phyloP scores from a whole-genome alignment of 2,888 invertebrate genomes.

The Xanthia icteritia region DNA sequence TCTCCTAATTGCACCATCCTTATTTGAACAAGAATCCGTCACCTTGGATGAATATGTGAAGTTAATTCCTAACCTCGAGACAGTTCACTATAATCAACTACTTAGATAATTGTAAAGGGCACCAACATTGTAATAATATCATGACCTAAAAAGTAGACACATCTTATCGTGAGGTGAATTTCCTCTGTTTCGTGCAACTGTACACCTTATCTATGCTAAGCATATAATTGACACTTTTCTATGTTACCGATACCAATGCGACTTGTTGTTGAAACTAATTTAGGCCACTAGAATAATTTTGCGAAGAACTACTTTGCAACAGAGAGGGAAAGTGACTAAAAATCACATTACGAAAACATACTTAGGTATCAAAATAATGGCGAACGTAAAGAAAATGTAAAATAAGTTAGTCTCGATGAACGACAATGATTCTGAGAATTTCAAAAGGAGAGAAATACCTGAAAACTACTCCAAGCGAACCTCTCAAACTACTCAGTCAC shows the following conservation, averaged over 20 bases:
- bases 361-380: background rate
- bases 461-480: background rate
- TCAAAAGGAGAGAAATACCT: background rate
- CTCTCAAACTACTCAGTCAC: constrained; percentile 19
- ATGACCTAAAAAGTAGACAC: constrained; percentile 33
- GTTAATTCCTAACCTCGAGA: constrained; percentile 3
- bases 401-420: constrained; percentile 3
- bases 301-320: background rate
- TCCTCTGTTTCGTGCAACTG: constrained; percentile 20
- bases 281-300: constrained; percentile 34
- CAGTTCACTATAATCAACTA: background rate
- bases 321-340: background rate
- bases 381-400: background rate
- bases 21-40: background rate
- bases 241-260: constrained; percentile 18
- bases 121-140: constrained; percentile 6
- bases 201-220: constrained; percentile 49
- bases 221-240: constrained; percentile 18
- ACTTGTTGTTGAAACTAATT: constrained; percentile 37
- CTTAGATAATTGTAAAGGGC: constrained; percentile 4
- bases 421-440: background rate
- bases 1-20: background rate
- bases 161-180: constrained; percentile 35
- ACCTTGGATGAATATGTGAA: background rate
- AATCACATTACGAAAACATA: background rate